Evolutionary conservation across 2,888 invertebrate genomes (phyloP).

Genomic region (Belgica antarctica): DNA sequence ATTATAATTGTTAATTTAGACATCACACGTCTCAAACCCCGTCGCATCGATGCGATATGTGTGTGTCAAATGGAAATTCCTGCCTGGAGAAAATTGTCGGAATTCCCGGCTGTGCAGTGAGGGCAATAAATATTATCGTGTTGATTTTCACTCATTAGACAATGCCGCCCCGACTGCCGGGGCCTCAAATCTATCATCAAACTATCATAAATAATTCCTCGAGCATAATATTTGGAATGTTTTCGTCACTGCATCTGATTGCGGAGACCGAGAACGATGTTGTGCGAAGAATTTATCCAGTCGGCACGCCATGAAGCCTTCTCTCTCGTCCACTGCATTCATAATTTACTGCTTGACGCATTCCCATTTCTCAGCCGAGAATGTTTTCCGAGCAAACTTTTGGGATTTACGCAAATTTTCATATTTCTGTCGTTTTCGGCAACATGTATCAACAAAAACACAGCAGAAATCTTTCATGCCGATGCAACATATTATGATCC

Average conservation of each 20-base stretch:
- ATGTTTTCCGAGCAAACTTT: background rate
- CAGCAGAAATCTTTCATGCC: background rate
- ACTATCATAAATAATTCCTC: slow-evolving; percentile 44
- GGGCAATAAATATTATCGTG: slow-evolving; percentile 39
- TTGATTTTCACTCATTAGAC: slow-evolving; percentile 29
- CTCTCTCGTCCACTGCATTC: background rate
- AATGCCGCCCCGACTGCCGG: slow-evolving; percentile 21
- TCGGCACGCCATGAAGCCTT: slow-evolving; percentile 19
- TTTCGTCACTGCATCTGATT: background rate
- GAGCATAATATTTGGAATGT: slow-evolving; percentile 40
- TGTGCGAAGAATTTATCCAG: background rate
- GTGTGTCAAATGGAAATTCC: slow-evolving; percentile 41
- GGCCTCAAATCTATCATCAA: slow-evolving; percentile 30
- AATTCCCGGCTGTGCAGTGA: slow-evolving; percentile 27
- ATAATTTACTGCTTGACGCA: slow-evolving; percentile 40
- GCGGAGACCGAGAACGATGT: background rate
- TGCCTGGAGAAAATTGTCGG: background rate
- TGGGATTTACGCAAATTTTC: slow-evolving; percentile 7
- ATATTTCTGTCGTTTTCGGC: slow-evolving; percentile 5
- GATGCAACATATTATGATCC: slow-evolving; percentile 32
- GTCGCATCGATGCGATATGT: background rate
- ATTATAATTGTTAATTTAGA: slow-evolving; percentile 42
- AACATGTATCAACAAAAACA: background rate
- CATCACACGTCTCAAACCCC: slow-evolving; percentile 23
- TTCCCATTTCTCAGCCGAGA: slow-evolving; percentile 2